A percentile compares a stretch with the other conserved stretches of the same genome.
phyloP scores from a whole-genome alignment of 1,140 invertebrate species.

The Micrasema longulum region DNA sequence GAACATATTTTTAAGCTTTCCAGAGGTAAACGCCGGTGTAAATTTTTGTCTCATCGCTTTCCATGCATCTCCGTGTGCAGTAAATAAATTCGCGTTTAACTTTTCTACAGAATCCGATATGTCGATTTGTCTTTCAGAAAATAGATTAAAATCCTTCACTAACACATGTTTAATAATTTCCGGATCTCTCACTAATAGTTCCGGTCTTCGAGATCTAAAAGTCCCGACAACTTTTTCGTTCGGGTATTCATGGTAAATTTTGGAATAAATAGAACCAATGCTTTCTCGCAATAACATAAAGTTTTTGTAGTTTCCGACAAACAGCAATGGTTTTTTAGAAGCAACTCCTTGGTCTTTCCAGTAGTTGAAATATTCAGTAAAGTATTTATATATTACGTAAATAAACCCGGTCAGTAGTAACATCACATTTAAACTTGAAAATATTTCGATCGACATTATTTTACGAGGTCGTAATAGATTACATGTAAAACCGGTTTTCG shows the following conservation, averaged over 20 bases:
- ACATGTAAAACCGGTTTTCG: too few species aligned
- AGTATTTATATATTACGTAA: constrained; percentile 26
- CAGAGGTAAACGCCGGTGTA: constrained; percentile 66
- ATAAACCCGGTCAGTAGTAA: constrained; percentile 6
- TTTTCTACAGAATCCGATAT: constrained; percentile 56
- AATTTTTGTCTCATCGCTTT: constrained; percentile 67
- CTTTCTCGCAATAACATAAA: constrained; percentile 36
- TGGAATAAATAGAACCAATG: constrained; percentile 34
- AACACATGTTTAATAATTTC: constrained; percentile 68
- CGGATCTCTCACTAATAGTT: constrained; percentile 67
- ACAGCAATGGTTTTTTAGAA: constrained; percentile 55
- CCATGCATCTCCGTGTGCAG: constrained; percentile 65
- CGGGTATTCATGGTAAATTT: constrained; percentile 54
- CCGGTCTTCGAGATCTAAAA: constrained; percentile 61
- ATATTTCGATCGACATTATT: constrained; percentile 1
- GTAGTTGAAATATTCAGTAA: constrained; percentile 57
- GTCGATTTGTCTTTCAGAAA: constrained; percentile 59
- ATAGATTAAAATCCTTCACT: constrained; percentile 69
- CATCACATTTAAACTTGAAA: not conserved
- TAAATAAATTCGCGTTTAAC: constrained; percentile 55
- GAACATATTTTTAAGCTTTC: constrained; percentile 71
- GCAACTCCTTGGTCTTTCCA: constrained; percentile 65
- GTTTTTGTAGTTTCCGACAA: constrained; percentile 58
- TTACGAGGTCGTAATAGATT: too few species aligned
- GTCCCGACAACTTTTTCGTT: constrained; percentile 58